Conservation (phyloP, 2,113 vertebrate species). For the Turdus rufiventris region DNA sequence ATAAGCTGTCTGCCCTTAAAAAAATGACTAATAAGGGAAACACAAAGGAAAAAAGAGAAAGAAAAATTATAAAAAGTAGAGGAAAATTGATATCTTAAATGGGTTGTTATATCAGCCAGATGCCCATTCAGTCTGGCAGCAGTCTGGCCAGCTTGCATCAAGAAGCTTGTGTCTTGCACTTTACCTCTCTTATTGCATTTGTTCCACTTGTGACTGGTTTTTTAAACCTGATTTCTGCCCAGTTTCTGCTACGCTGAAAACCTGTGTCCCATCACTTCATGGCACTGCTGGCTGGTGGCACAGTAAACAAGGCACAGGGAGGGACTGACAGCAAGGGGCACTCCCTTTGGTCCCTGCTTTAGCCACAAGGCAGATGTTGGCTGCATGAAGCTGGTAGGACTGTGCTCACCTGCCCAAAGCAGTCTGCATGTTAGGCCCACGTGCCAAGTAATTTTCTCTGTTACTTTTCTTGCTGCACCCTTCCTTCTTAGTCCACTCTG, state of each 20-base stretch:
- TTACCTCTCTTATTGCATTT: neutral
- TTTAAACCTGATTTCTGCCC: neutral
- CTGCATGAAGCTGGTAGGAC: neutral
- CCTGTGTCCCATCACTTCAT: rapidly evolving
- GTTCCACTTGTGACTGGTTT: neutral
- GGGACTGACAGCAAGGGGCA: rapidly evolving
- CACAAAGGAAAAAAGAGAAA: neutral
- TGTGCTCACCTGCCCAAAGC: neutral
- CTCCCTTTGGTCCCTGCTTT: neutral
- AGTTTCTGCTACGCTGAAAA: neutral
- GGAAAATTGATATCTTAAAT: neutral
- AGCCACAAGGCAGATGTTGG: neutral
- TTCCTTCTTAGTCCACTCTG: neutral
- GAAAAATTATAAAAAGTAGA: neutral
- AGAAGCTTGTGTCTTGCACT: neutral
- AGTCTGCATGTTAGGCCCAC: neutral
- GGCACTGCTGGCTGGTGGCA: neutral
- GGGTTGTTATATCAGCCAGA: neutral
- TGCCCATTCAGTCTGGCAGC: neutral
- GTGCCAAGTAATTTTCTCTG: neutral
- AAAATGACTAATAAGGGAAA: neutral
- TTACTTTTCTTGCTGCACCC: neutral
- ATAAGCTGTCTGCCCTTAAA: neutral
- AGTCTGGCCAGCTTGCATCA: neutral
- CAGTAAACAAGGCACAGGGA: neutral